These are phyloP conservation scores for Microtus montanus DNA, from an alignment of 2,113 vertebrate species.

Conservation along the genomic window DNA sequence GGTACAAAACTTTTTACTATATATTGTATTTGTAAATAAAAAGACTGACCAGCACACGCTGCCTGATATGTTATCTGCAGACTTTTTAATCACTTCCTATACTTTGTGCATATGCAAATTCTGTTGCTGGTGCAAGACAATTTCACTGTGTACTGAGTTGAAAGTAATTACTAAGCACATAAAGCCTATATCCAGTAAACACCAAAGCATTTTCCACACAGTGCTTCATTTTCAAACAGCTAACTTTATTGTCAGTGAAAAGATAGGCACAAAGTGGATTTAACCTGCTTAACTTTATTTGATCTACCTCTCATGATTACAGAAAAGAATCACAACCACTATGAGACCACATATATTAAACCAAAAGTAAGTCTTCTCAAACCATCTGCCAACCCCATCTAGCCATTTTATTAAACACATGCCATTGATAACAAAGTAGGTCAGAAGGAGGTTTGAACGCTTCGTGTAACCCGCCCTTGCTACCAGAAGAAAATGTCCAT, in stretches of 20 bases:
- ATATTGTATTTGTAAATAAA: conserved; percentile 36
- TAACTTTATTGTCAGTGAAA: conserved; percentile 79
- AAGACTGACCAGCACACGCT: not conserved
- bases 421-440: conserved; percentile 61
- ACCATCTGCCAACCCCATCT: conserved; percentile 61
- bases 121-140: conserved; percentile 9
- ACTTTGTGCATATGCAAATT: conserved; percentile 67
- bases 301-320: conserved; percentile 72
- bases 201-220: conserved; percentile 67
- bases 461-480: conserved; percentile 12
- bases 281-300: conserved; percentile 77
- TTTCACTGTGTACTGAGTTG: conserved; percentile 35
- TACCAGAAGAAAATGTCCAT: conserved; percentile 66
- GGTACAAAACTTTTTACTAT: conserved; percentile 38
- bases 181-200: conserved; percentile 45
- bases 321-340: conserved; percentile 61
- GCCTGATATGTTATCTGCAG: conserved; percentile 29
- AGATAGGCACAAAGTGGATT: conserved; percentile 77
- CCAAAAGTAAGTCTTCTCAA: conserved; percentile 61
- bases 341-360: conserved; percentile 65
- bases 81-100: conserved; percentile 52
- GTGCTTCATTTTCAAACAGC: conserved; percentile 65
- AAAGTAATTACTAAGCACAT: conserved; percentile 44
- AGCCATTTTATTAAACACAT: conserved; percentile 63
- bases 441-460: conserved; percentile 60